Conservation (phyloP, 2,797 vertebrate genomes). For the Capromys pilorides region DNA sequence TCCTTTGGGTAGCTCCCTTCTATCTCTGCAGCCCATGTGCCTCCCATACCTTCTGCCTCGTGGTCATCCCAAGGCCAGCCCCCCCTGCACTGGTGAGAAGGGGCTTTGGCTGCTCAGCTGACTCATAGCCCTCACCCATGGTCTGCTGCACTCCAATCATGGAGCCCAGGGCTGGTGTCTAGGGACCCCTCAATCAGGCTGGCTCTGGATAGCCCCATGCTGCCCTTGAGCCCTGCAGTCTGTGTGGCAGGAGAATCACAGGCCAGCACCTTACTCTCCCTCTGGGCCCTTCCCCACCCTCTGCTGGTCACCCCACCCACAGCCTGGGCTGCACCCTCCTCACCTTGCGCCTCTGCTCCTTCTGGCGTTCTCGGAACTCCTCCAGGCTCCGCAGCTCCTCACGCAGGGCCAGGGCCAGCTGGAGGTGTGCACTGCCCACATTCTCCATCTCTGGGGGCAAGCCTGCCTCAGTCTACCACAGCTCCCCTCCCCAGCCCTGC, state of each 20-base stretch:
- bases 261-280: not conserved
- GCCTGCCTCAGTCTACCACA: not conserved
- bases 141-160: not conserved
- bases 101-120: not conserved
- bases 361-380: constrained; percentile 95
- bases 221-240: not conserved
- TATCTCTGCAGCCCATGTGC: not conserved
- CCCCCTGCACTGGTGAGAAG: not conserved
- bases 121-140: not conserved
- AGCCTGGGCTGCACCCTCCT: not conserved
- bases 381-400: constrained; percentile 94
- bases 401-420: constrained; percentile 90
- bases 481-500: not conserved
- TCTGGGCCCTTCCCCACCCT: not conserved
- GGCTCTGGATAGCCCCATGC: not conserved
- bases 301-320: accelerated
- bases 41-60: not conserved
- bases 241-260: not conserved
- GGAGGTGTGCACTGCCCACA: constrained; percentile 93
- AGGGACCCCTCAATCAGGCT: not conserved
- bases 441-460: constrained; percentile 92
- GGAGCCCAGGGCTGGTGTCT: not conserved
- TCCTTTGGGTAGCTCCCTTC: not conserved
- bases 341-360: constrained; percentile 96
- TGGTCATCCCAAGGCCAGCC: not conserved